Base-by-base conservation (phyloP, 2,113 vertebrate genomes). In the Ameiurus melas region DNA sequence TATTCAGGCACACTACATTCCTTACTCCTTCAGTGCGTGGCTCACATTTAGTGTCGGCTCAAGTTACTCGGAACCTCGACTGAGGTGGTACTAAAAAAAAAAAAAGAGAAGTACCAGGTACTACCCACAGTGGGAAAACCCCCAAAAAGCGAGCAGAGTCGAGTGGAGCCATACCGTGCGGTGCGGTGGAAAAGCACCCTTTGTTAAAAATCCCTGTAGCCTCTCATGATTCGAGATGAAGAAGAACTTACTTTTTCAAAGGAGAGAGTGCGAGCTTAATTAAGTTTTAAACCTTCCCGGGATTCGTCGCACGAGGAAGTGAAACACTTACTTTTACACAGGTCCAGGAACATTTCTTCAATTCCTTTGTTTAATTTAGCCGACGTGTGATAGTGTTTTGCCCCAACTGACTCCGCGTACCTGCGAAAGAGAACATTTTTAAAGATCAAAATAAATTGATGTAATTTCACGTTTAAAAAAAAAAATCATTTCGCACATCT, bases 281-380 rank as follows among this genome's bases (percentile, higher is more conserved):
- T n/a, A 5, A 66, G 27, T 47, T 47, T 47, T 47, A 47, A 47
- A 47, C 43, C 43, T 47, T 47, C 43, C 43, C 43, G 43, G 27
- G 27, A 68, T 43, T 22, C 36, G 1, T 39, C 16, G 1, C 16
- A 55, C 12, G 36, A 78, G 14, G 53, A 86, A 25, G 55, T 3
- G 57, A 47, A 14, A 25, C 25, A 95, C 97, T 60, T 95, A 99
- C 98, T 95, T 99, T 99, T 99, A 97, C 98, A 99, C 87, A 99
- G 96, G 87, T 99, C 98, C 93, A 99, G 97, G 92, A 99, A 99
- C 62, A 99, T 96, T 92, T 99, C 98, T 94, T 99, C 98, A 81
- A 99, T 99, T 95, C 98, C 98, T 96, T 99, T 98, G 92, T 99
- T 99, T 93, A 99, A 93, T 95, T 99, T 99, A 93, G 98, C 98